These are phyloP conservation scores for Drosophila peninsularis DNA, from an alignment of 2,888 invertebrate species.

Conservation along the genomic window DNA sequence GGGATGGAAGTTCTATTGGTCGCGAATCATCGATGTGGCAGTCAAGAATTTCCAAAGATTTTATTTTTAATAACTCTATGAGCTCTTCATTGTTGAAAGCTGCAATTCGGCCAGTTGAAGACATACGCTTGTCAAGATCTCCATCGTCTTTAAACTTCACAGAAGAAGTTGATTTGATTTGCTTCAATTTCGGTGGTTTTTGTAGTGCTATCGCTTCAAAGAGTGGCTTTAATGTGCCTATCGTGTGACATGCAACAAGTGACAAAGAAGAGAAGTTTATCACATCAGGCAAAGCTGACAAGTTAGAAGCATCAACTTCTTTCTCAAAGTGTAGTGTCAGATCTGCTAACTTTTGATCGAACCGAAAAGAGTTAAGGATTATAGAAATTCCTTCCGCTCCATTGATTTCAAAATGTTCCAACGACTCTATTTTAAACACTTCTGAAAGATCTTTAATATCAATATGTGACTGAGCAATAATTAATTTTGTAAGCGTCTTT, in stretches of 20 bases:
- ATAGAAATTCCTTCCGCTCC: neutral
- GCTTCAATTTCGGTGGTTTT: neutral
- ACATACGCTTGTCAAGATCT: neutral
- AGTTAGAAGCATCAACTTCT: neutral
- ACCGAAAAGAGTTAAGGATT: neutral
- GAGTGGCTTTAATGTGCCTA: neutral
- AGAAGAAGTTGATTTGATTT: neutral
- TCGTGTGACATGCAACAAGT: neutral
- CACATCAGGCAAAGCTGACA: neutral
- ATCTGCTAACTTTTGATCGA: neutral
- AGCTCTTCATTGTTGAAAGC: conserved; percentile 5
- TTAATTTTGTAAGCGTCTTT: neutral
- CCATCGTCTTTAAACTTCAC: too few species aligned
- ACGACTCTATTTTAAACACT: neutral
- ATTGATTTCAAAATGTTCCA: neutral
- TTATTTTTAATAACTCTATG: conserved; percentile 1
- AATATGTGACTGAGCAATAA: neutral
- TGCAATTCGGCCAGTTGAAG: neutral
- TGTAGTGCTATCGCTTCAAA: neutral
- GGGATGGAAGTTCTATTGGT: neutral
- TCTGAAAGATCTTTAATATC: neutral
- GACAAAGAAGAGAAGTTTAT: neutral
- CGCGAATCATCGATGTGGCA: neutral
- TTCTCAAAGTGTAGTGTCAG: neutral
- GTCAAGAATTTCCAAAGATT: neutral